A percentile compares a stretch with the other conserved stretches of the same genome.
Evolutionary conservation across 2,888 invertebrate species (phyloP).

Genomic region (Timema cristinae): DNA sequence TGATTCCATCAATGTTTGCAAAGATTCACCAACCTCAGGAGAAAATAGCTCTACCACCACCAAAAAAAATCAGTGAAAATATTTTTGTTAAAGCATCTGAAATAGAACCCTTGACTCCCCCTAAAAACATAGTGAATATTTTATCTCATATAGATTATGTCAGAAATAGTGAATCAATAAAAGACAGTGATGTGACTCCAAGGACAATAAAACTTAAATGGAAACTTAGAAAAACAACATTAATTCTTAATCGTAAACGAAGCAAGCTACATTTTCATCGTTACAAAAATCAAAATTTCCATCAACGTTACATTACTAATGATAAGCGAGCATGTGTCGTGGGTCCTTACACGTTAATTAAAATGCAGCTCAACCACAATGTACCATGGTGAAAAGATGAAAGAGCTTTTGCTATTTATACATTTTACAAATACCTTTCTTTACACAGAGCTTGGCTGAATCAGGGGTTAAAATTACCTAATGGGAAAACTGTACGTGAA

Average conservation of each 20-base stretch:
- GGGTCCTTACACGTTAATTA: constrained; percentile 1
- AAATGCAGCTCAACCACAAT: constrained; percentile 10
- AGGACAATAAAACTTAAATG: neutral
- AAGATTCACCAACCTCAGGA: too few relatives aligned
- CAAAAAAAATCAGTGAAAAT: too few relatives aligned
- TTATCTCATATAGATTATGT: neutral
- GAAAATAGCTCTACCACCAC: too few relatives aligned
- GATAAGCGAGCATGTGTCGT: too few relatives aligned
- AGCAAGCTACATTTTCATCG: constrained; percentile 4
- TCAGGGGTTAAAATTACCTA: constrained; percentile 35
- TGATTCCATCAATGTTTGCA: too few relatives aligned
- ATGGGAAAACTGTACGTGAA: constrained; percentile 32
- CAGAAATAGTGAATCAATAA: neutral
- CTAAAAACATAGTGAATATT: too few relatives aligned
- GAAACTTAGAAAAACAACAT: neutral
- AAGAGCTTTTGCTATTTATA: constrained; percentile 34
- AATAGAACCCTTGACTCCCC: too few relatives aligned
- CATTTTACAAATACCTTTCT: constrained; percentile 38
- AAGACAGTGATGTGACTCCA: neutral
- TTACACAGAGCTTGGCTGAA: constrained; percentile 33
- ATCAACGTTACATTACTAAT: too few relatives aligned
- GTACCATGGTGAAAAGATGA: constrained; percentile 34
- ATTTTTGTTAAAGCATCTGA: too few relatives aligned
- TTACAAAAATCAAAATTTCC: constrained; percentile 5
- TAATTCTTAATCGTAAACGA: neutral